Conservation (phyloP, 2,797 vertebrate genomes). For the Paramormyrops hopkinsi region DNA sequence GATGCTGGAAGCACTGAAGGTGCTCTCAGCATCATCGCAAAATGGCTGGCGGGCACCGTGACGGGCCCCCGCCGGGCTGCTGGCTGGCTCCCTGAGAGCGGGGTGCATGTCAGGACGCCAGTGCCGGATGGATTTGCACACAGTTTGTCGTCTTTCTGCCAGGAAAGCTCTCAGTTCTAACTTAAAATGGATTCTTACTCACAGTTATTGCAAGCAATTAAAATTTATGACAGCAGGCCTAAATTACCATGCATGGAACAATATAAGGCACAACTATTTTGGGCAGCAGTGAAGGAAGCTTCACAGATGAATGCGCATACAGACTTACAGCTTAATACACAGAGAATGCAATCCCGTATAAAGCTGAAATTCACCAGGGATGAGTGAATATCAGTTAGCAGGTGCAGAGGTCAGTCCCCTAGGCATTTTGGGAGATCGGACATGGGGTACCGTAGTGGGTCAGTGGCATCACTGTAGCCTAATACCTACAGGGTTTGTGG, state of each 20-base stretch:
- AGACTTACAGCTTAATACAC: background rate
- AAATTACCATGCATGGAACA: conserved; percentile 5
- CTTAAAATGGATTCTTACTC: conserved; percentile 7
- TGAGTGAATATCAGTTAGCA: background rate
- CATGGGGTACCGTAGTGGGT: background rate
- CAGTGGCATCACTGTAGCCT: background rate
- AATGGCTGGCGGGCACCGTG: background rate
- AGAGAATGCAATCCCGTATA: background rate
- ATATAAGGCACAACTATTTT: conserved; percentile 1
- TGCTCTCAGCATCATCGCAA: background rate
- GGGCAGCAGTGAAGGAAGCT: background rate
- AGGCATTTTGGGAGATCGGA: background rate
- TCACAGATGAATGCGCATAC: background rate
- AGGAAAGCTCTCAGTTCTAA: background rate
- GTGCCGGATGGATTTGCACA: background rate
- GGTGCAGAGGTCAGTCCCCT: background rate
- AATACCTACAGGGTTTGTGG: background rate
- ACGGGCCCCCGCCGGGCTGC: background rate
- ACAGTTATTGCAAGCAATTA: background rate
- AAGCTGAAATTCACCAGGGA: background rate
- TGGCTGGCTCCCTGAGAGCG: background rate
- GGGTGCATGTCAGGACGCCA: background rate
- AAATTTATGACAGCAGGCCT: conserved; percentile 4
- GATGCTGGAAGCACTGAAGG: background rate
- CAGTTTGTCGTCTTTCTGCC: background rate